Conservation (phyloP, 35 echinoderm and acorn worm species). For the Eucidaris tribuloides region DNA sequence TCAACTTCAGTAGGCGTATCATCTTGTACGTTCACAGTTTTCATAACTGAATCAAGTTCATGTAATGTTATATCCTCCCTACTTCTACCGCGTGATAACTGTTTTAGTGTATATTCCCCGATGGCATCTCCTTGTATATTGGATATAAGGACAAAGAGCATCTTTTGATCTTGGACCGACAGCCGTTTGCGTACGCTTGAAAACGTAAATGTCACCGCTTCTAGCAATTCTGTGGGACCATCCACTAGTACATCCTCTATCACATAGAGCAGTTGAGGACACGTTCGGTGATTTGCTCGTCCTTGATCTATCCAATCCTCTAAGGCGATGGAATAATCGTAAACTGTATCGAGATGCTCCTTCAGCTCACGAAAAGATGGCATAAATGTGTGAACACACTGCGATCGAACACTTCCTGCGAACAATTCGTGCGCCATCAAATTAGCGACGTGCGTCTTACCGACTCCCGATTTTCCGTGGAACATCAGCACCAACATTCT, state of each 20-base stretch:
- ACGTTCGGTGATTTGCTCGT: neutral
- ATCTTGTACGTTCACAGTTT: neutral
- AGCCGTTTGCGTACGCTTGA: neutral
- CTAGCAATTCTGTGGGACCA: neutral
- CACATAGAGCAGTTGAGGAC: neutral
- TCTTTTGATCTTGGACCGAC: conserved; percentile 5
- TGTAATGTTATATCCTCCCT: conserved; percentile 1
- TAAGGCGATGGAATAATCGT: conserved; percentile 11
- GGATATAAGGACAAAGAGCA: neutral
- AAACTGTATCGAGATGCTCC: neutral
- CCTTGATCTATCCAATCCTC: conserved; percentile 10
- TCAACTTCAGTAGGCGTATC: too few relatives aligned
- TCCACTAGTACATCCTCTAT: neutral
- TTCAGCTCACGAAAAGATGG: neutral
- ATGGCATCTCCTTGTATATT: neutral
- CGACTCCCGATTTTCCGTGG: conserved; percentile 50
- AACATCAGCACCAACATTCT: conserved; percentile 39
- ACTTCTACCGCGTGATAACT: neutral
- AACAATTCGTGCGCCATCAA: conserved; percentile 26
- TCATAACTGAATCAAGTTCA: neutral
- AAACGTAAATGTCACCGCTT: conserved; percentile 2
- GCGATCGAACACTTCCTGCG: neutral
- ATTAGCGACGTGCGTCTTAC: conserved; percentile 42
- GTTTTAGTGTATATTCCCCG: neutral
- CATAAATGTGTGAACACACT: conserved; percentile 14